Conservation (phyloP, 2,888 invertebrate species). For the Hipparchia sbordonii region DNA sequence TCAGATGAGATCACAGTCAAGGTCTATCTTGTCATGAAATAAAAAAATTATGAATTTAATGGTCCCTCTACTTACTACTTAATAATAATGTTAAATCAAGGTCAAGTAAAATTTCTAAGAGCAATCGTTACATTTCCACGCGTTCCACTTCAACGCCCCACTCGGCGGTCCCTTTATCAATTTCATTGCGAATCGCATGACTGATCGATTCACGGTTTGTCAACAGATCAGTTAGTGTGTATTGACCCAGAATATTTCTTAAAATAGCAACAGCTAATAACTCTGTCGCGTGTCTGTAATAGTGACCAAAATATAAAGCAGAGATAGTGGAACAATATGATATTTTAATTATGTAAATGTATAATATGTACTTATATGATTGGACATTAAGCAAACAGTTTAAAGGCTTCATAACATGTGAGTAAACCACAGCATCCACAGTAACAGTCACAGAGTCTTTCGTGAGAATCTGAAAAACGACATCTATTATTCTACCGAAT, state of each 20-base stretch:
- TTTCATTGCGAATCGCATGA: conserved; percentile 72
- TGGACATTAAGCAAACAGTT: conserved; percentile 82
- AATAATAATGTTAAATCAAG: conserved; percentile 11
- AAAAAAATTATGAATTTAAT: not conserved
- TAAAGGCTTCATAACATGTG: conserved; percentile 86
- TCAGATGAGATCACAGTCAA: no score
- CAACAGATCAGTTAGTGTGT: conserved; percentile 84
- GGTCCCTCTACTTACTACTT: not conserved
- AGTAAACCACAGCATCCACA: conserved; percentile 93
- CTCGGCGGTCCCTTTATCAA: conserved; percentile 74
- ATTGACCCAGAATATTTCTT: conserved; percentile 85
- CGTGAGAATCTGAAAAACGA: conserved; percentile 83
- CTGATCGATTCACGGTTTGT: conserved; percentile 84
- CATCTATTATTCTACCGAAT: not conserved
- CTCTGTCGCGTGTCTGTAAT: conserved; percentile 62
- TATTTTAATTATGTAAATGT: not conserved
- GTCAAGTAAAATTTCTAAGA: conserved; percentile 28
- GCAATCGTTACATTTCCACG: conserved; percentile 80
- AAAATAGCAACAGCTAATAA: conserved; percentile 71
- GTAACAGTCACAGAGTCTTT: conserved; percentile 96
- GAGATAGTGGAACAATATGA: not conserved
- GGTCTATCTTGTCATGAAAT: not conserved
- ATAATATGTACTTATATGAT: conserved; percentile 49
- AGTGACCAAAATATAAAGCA: not conserved
- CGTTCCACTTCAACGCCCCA: conserved; percentile 84